Percentiles rank a stretch among this genome's conserved stretches.
phyloP scores from a whole-genome alignment of 1,140 invertebrate species.

The Drosophila eugracilis region DNA sequence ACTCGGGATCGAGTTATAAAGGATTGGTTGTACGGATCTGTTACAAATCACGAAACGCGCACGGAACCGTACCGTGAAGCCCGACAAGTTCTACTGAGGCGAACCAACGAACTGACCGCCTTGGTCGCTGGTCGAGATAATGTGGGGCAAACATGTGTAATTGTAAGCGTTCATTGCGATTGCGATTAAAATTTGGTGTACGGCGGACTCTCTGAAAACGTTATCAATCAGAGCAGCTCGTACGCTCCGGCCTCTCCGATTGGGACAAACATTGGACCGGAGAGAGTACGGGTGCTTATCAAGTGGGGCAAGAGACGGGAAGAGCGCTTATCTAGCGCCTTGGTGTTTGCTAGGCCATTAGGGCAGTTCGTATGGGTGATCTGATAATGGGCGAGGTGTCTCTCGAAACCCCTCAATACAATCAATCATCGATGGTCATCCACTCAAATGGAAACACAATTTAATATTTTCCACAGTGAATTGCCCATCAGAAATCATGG shows the following conservation, averaged over 20 bases:
- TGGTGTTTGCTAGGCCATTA: constrained; percentile 48
- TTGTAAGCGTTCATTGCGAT: constrained; percentile 78
- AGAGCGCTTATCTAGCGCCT: constrained; percentile 52
- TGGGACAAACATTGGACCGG: constrained; percentile 62
- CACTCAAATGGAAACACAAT: constrained; percentile 20
- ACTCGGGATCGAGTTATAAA: constrained; percentile 5
- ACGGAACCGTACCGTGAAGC: constrained; percentile 54
- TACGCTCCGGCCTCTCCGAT: constrained; percentile 35
- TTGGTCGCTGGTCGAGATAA: constrained; percentile 38
- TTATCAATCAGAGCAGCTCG: constrained; percentile 63
- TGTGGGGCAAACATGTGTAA: constrained; percentile 75
- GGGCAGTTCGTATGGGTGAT: not conserved
- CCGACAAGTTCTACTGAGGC: constrained; percentile 62
- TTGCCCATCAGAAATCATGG: constrained; percentile 22
- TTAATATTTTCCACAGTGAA: constrained; percentile 11
- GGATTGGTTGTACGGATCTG: constrained; percentile 9
- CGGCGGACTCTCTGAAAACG: constrained; percentile 55
- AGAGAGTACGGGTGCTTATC: constrained; percentile 52
- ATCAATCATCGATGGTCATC: constrained; percentile 8
- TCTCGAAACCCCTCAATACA: not conserved
- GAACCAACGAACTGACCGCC: constrained; percentile 19
- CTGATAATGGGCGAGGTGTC: constrained; percentile 9
- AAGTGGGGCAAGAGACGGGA: constrained; percentile 55
- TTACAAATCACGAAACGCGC: constrained; percentile 13
- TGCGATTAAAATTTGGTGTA: constrained; percentile 74